phyloP scores from a whole-genome alignment of 1,140 invertebrate species.

The Apis dorsata region DNA sequence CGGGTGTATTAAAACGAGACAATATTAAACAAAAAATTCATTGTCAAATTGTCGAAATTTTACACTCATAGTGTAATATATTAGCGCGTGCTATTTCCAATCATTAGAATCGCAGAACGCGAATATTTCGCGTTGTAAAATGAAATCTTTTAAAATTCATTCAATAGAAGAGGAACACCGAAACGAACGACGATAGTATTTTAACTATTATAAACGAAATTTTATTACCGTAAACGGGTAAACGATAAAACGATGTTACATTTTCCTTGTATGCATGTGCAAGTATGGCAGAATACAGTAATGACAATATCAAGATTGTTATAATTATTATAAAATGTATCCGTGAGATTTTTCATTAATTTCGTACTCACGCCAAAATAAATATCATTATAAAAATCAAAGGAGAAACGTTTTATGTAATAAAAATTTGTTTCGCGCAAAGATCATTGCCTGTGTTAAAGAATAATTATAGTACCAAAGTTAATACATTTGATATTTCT shows the following conservation, averaged over 20 bases:
- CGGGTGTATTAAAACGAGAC: constrained; percentile 35
- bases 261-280: constrained; percentile 8
- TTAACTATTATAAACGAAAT: constrained; percentile 5
- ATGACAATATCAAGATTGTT: constrained; percentile 30
- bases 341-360: background rate
- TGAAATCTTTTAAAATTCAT: constrained; percentile 7
- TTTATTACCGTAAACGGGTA: background rate
- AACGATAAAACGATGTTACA: constrained; percentile 9
- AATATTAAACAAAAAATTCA: constrained; percentile 37
- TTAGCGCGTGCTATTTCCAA: constrained; percentile 23
- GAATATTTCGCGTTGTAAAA: constrained; percentile 1
- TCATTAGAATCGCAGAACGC: background rate
- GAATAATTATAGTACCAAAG: constrained; percentile 35
- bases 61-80: constrained; percentile 5
- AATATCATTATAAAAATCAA: background rate
- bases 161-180: background rate
- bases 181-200: background rate
- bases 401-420: background rate
- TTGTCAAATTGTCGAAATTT: constrained; percentile 4
- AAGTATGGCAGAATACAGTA: constrained; percentile 12
- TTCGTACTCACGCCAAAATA: background rate
- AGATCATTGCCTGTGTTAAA: constrained; percentile 27
- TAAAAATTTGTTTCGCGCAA: constrained; percentile 10
- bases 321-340: constrained; percentile 3
- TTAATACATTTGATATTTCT: constrained; percentile 26